Conservation (phyloP, 2,797 vertebrate species). For the Nothura maculosa region DNA sequence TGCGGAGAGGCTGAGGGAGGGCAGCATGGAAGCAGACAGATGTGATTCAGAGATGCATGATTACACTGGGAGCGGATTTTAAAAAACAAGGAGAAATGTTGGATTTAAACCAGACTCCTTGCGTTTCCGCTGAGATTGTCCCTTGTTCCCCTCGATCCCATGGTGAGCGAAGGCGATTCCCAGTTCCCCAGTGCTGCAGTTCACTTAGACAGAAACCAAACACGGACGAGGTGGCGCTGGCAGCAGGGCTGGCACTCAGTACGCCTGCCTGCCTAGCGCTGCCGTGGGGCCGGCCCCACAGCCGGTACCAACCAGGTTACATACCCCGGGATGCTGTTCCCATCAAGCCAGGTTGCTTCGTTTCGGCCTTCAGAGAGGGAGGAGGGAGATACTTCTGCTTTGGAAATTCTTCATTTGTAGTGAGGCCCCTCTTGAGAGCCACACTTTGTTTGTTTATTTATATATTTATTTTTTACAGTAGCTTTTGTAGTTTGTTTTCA, state of each 20-base stretch:
- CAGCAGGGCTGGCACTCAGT: too few species aligned
- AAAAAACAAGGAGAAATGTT: background rate
- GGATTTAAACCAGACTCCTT: background rate
- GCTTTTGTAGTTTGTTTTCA: background rate
- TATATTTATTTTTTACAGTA: background rate
- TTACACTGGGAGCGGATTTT: background rate
- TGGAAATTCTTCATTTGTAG: background rate
- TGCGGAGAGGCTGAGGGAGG: background rate
- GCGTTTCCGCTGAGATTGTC: background rate
- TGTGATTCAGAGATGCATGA: background rate
- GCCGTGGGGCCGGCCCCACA: background rate
- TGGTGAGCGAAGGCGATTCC: background rate
- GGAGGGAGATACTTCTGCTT: background rate
- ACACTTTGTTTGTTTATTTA: background rate
- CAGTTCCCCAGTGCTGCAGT: background rate
- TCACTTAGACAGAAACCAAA: background rate
- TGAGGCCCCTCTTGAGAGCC: background rate
- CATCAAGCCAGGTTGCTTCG: background rate
- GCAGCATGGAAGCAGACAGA: background rate
- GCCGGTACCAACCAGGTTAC: background rate
- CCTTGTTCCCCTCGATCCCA: background rate
- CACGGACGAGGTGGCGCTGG: background rate
- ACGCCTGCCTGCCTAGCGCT: accelerated
- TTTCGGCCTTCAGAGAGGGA: background rate
- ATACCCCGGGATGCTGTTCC: background rate